Conservation (phyloP, 23 tunicate genomes). For the Oikopleura dioica region DNA sequence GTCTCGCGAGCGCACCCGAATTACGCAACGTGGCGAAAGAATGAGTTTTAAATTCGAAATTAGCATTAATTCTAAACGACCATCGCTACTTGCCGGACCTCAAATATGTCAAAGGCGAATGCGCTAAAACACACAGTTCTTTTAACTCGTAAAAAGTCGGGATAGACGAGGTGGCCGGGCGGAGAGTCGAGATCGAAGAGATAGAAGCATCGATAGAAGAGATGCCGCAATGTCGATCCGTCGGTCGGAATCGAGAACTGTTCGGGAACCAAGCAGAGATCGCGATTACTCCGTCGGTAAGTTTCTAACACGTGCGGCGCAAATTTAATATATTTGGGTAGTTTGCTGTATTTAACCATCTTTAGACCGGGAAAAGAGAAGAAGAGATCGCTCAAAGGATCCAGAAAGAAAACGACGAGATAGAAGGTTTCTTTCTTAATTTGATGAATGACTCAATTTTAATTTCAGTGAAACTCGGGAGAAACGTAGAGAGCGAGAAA, state of each 20-base stretch:
- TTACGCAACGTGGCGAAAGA: too few relatives aligned
- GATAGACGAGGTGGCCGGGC: background rate
- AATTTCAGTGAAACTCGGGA: background rate
- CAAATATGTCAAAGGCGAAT: too few relatives aligned
- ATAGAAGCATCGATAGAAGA: background rate
- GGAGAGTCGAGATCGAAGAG: background rate
- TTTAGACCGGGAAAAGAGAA: background rate
- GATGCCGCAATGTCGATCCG: background rate
- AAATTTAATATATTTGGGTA: too few relatives aligned
- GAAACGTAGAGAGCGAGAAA: background rate
- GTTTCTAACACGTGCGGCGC: too few relatives aligned
- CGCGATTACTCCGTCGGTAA: too few relatives aligned
- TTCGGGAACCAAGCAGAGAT: background rate
- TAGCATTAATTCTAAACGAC: background rate
- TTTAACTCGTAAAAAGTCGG: background rate
- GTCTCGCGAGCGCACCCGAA: background rate
- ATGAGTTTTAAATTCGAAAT: background rate
- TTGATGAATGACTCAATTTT: too few relatives aligned
- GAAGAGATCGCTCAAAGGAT: background rate
- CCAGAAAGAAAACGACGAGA: background rate
- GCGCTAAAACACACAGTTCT: too few relatives aligned
- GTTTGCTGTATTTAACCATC: background rate
- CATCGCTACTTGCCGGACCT: too few relatives aligned
- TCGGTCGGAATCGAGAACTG: background rate
- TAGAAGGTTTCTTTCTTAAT: background rate